Percentiles rank a stretch among this genome's conserved stretches.
Conservation (phyloP, 2,888 invertebrate species). For the Zeuzera pyrina region DNA sequence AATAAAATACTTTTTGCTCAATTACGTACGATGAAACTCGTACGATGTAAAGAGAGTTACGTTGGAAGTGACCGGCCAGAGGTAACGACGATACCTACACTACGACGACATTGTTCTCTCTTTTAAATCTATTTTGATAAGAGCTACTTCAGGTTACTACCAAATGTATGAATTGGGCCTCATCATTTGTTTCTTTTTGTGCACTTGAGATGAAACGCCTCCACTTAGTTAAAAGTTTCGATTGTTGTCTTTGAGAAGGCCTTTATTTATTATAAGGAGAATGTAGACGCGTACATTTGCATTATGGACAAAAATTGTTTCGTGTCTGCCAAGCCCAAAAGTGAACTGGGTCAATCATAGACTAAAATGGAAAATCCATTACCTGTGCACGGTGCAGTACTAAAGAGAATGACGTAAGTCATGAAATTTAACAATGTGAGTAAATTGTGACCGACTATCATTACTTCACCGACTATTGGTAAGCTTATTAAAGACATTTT, state of each 20-base stretch:
- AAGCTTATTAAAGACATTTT: constrained; percentile 37
- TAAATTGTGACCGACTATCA: constrained; percentile 36
- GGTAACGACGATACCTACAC: constrained; percentile 42
- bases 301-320: constrained; percentile 47
- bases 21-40: no score
- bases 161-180: constrained; percentile 51
- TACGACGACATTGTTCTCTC: constrained; percentile 62
- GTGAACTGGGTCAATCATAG: constrained; percentile 45
- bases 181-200: constrained; percentile 51
- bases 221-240: constrained; percentile 47
- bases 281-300: constrained; percentile 5
- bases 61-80: constrained; percentile 34
- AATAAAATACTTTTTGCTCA: no score
- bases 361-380: constrained; percentile 57
- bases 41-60: no score
- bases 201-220: constrained; percentile 42
- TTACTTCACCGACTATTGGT: constrained; percentile 39
- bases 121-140: constrained; percentile 65
- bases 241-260: constrained; percentile 40
- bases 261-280: constrained; percentile 31
- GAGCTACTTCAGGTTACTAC: constrained; percentile 55
- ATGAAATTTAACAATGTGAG: constrained; percentile 28
- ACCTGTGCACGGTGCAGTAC: constrained; percentile 20
- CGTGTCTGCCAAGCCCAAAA: constrained; percentile 46
- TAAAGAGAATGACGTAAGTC: constrained; percentile 45